These are phyloP conservation scores for Ibycter americanus DNA, from an alignment of 2,797 vertebrate genomes.

Conservation along the genomic window DNA sequence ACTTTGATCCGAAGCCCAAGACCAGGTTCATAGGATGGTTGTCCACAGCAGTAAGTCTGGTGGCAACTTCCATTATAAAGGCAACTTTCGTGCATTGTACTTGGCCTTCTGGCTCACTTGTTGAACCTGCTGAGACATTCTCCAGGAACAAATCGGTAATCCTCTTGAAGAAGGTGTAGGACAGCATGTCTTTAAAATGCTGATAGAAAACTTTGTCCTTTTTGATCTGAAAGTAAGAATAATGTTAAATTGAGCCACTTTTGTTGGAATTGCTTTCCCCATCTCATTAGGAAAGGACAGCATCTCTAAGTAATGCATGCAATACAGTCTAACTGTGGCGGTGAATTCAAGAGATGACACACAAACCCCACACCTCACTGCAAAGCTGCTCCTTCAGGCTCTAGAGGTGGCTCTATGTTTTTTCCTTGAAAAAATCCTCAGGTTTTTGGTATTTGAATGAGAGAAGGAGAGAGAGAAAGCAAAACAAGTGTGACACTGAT, in stretches of 20 bases:
- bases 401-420: neutral
- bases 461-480: neutral
- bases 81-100: conserved; percentile 75
- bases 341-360: neutral
- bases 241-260: neutral
- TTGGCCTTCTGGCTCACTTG: conserved; percentile 3
- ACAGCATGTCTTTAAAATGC: conserved; percentile 21
- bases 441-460: neutral
- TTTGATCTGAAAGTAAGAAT: conserved; percentile 70
- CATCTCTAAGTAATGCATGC: neutral
- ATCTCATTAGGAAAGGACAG: neutral
- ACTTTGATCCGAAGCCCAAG: conserved; percentile 81
- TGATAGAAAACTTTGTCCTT: conserved; percentile 28
- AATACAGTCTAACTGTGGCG: neutral
- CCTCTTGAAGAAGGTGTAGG: conserved; percentile 75
- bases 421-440: neutral
- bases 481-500: neutral
- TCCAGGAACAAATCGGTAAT: conserved; percentile 69
- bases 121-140: neutral
- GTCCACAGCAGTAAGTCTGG: conserved; percentile 76
- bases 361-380: neutral
- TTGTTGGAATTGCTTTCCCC: neutral
- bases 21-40: conserved; percentile 79
- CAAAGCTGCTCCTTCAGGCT: neutral
- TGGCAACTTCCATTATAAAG: conserved; percentile 80